phyloP scores from a whole-genome alignment of 2,113 vertebrate genomes.

The Asarcornis scutulata region DNA sequence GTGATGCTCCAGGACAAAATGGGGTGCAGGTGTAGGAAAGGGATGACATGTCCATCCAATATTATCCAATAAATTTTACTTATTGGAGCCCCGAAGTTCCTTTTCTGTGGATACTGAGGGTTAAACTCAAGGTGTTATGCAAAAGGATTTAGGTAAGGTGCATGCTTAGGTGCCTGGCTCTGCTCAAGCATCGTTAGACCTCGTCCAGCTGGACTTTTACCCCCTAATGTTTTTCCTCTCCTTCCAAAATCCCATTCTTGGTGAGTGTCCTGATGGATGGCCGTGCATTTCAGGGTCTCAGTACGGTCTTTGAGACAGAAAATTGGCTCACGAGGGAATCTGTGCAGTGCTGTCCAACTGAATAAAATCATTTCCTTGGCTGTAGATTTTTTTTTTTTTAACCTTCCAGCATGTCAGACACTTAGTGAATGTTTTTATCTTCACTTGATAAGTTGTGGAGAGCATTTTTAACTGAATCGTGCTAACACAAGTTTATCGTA shows the following conservation, averaged over 20 bases:
- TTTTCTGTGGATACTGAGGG: background rate
- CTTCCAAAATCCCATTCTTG: background rate
- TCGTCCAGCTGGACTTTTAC: background rate
- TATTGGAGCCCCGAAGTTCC: background rate
- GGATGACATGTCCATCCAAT: too few species aligned
- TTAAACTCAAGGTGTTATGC: background rate
- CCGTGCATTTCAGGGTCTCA: background rate
- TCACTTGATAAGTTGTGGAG: background rate
- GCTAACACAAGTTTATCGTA: background rate
- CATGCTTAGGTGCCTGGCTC: background rate
- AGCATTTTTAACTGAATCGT: background rate
- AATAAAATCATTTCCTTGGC: background rate
- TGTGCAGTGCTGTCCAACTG: background rate
- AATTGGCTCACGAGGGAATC: background rate
- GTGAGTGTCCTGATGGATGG: background rate
- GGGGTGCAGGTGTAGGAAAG: background rate
- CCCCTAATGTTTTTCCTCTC: background rate
- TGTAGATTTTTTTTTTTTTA: background rate
- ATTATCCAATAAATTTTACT: background rate
- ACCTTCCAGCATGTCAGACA: background rate
- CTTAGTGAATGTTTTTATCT: background rate
- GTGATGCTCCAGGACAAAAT: background rate
- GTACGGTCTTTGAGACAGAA: background rate
- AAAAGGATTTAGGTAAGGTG: background rate
- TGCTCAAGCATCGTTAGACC: background rate